phyloP scores from a whole-genome alignment of 2,888 invertebrate species.

The Macaria notata region DNA sequence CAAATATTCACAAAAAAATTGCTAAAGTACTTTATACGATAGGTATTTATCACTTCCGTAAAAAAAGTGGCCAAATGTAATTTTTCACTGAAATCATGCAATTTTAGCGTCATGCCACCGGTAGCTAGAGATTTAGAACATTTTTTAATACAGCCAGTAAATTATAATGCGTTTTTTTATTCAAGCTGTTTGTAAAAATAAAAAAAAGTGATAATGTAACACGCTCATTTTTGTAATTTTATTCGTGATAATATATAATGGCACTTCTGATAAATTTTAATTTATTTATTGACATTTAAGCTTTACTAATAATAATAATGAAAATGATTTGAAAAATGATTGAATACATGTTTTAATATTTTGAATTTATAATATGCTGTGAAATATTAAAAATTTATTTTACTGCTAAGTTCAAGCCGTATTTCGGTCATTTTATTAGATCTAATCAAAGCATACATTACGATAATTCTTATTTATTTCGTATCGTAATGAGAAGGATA shows the following conservation, averaged over 20 bases:
- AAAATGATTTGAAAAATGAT: no score
- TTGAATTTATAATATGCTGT: no score
- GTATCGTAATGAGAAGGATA: neutral
- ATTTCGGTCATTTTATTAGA: slow-evolving; percentile 15
- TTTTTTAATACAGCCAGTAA: slow-evolving; percentile 28
- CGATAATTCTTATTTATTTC: slow-evolving; percentile 7
- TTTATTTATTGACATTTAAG: slow-evolving; percentile 13
- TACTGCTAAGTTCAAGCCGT: no score
- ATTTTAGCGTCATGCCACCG: slow-evolving; percentile 30
- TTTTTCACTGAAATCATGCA: slow-evolving; percentile 20
- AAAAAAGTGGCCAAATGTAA: slow-evolving; percentile 30
- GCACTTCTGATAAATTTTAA: neutral
- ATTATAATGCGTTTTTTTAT: no score
- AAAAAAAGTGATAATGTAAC: no score
- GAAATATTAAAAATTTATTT: no score
- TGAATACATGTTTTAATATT: no score
- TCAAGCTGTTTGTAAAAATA: no score
- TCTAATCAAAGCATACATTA: slow-evolving; percentile 15
- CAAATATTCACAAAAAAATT: no score
- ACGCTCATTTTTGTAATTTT: neutral
- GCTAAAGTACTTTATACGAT: neutral
- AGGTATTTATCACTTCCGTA: slow-evolving; percentile 26
- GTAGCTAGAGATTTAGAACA: slow-evolving; percentile 23
- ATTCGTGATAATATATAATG: no score
- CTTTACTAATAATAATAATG: slow-evolving; percentile 8